These are phyloP conservation scores for Zeus faber DNA, from an alignment of 2,113 vertebrate genomes.

Conservation along the genomic window DNA sequence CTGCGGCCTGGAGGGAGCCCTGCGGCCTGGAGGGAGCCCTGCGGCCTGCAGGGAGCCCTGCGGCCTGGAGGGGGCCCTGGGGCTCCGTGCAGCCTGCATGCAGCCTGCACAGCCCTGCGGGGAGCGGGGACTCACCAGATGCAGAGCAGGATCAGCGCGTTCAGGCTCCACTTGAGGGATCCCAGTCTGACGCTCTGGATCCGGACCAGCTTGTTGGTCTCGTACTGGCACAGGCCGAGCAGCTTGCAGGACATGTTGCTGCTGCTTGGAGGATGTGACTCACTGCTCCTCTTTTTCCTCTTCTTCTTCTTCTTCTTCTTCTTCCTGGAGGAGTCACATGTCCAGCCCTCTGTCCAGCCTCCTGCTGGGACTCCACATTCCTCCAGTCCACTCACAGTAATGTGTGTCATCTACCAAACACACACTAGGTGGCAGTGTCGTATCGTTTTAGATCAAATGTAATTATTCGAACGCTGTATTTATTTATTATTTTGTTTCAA, in stretches of 20 bases:
- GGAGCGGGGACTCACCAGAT: constrained; percentile 73
- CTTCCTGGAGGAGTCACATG: background rate
- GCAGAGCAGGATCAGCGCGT: constrained; percentile 40
- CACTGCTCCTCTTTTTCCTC: too few species aligned
- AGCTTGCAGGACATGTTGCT: constrained; percentile 26
- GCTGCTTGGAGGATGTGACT: background rate
- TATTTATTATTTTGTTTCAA: too few species aligned
- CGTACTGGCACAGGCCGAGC: constrained; percentile 45
- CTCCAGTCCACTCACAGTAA: too few species aligned
- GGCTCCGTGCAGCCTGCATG: background rate
- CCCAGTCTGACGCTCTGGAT: constrained; percentile 61
- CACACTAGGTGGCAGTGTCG: too few species aligned
- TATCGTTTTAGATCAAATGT: too few species aligned
- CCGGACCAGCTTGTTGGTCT: constrained; percentile 66
- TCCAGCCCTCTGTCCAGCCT: background rate
- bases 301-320: too few species aligned
- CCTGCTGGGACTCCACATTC: too few species aligned
- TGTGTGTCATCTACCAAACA: too few species aligned
- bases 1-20: background rate
- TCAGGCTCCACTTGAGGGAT: constrained; percentile 59
- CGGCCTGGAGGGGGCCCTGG: constrained; percentile 2
- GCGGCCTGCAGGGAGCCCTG: background rate
- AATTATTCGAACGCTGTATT: too few species aligned
- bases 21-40: background rate
- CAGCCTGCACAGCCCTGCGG: background rate